phyloP scores from a whole-genome alignment of 2,888 invertebrate genomes.

The Perizoma flavofasciatum region DNA sequence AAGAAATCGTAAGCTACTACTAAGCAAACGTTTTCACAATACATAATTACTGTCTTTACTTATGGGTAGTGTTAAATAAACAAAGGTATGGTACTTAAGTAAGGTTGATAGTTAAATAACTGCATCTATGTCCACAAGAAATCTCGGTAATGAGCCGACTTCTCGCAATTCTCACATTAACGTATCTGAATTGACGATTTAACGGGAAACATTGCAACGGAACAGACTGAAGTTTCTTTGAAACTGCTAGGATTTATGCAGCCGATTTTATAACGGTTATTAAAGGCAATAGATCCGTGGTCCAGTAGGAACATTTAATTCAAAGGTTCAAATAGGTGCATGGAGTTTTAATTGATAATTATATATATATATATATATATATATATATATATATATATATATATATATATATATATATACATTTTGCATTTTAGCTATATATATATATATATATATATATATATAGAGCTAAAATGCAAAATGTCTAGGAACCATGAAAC shows the following conservation, averaged over 20 bases:
- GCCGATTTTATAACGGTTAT: constrained; percentile 13
- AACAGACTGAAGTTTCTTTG: constrained; percentile 16
- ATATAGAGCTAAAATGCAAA: background rate
- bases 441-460: too few relatives aligned
- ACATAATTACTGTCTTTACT: constrained; percentile 10
- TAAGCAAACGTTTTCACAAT: constrained; percentile 10
- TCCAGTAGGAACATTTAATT: background rate
- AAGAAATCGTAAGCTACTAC: constrained; percentile 22
- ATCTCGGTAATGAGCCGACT: constrained; percentile 37
- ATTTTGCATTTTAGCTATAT: too few relatives aligned
- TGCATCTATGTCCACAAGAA: constrained; percentile 33
- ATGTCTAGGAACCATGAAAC: background rate
- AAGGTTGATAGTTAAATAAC: constrained; percentile 32
- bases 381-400: too few relatives aligned
- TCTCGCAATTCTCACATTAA: constrained; percentile 41
- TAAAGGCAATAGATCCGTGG: constrained; percentile 10
- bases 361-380: too few relatives aligned
- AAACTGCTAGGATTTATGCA: constrained; percentile 16
- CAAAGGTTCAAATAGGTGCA: constrained; percentile 6
- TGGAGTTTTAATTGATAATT: too few relatives aligned
- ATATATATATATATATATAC: too few relatives aligned
- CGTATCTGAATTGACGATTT: constrained; percentile 34
- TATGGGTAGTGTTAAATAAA: constrained; percentile 22
- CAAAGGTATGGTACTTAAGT: constrained; percentile 7
- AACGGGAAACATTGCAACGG: constrained; percentile 29